phyloP scores from a whole-genome alignment of 2,797 vertebrate genomes.

The Sebastes nivosus region DNA sequence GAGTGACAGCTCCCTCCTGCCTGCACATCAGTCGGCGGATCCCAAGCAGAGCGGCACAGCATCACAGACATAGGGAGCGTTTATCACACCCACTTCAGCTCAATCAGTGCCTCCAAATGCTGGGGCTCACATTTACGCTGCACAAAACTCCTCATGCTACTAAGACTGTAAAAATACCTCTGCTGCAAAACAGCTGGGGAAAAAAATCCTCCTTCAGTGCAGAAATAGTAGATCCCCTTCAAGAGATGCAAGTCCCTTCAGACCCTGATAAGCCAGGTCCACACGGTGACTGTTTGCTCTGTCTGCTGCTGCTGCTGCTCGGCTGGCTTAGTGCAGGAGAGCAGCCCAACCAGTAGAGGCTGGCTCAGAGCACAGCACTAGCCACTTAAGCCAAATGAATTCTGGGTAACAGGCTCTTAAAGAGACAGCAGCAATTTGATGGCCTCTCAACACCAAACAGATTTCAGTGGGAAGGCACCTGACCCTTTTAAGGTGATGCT shows the following conservation, averaged over 20 bases:
- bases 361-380: conserved; percentile 59
- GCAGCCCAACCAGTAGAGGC: conserved; percentile 63
- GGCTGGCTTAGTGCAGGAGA: conserved; percentile 58
- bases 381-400: conserved; percentile 73
- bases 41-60: conserved; percentile 46
- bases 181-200: neutral
- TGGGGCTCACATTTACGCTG: conserved; percentile 15
- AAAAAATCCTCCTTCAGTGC: conserved; percentile 17
- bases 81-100: conserved; percentile 70
- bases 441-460: conserved; percentile 22
- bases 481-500: conserved; percentile 61
- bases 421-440: conserved; percentile 61
- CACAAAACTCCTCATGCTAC: conserved; percentile 7
- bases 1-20: conserved; percentile 66
- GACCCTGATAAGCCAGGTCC: conserved; percentile 50
- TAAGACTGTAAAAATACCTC: conserved; percentile 37
- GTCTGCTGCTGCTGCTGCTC: conserved; percentile 61
- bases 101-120: conserved; percentile 23
- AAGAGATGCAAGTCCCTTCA: conserved; percentile 45
- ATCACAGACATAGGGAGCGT: conserved; percentile 33
- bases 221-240: conserved; percentile 20
- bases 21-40: conserved; percentile 67
- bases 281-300: conserved; percentile 46
- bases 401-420: conserved; percentile 83
- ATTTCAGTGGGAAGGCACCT: conserved; percentile 49